Percentiles rank a stretch among this genome's conserved stretches.
Conservation (phyloP, 2,797 vertebrate species). For the Sparus aurata region DNA sequence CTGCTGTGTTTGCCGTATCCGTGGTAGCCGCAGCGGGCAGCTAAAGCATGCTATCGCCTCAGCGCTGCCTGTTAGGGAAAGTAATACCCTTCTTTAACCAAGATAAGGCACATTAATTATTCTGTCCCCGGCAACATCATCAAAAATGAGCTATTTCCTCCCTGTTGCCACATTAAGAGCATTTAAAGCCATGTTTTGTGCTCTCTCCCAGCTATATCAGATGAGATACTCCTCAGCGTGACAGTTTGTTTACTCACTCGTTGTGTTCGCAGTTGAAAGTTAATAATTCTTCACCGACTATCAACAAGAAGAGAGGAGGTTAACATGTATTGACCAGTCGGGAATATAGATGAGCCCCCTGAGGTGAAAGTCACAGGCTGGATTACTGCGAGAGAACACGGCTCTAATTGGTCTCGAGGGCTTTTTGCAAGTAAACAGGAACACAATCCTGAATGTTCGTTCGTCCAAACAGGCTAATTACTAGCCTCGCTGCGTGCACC, state of each 20-base stretch:
- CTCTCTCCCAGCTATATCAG: neutral
- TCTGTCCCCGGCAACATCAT: conserved; percentile 37
- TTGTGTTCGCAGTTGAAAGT: conserved; percentile 32
- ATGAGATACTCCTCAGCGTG: neutral
- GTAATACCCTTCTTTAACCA: conserved; percentile 59
- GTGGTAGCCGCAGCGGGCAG: conserved; percentile 69
- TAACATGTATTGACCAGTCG: conserved; percentile 66
- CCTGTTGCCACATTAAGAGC: conserved; percentile 30
- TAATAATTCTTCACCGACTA: conserved; percentile 53
- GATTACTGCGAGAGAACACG: conserved; percentile 62
- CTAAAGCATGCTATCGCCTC: conserved; percentile 60
- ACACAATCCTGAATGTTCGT: conserved; percentile 59
- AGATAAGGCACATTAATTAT: conserved; percentile 72
- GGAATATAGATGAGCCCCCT: conserved; percentile 66
- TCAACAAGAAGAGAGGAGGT: conserved; percentile 53
- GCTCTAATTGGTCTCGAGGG: conserved; percentile 83
- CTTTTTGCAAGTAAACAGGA: conserved; percentile 73
- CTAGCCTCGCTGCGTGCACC: conserved; percentile 39
- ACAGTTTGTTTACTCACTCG: conserved; percentile 22
- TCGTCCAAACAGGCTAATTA: conserved; percentile 61
- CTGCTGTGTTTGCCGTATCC: conserved; percentile 82
- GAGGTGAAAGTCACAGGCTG: conserved; percentile 65
- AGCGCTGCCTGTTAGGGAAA: conserved; percentile 55
- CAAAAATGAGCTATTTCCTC: conserved; percentile 41
- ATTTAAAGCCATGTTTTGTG: conserved; percentile 16